phyloP scores from a whole-genome alignment of 2,113 vertebrate genomes.

The Psammodynastes pulverulentus region DNA sequence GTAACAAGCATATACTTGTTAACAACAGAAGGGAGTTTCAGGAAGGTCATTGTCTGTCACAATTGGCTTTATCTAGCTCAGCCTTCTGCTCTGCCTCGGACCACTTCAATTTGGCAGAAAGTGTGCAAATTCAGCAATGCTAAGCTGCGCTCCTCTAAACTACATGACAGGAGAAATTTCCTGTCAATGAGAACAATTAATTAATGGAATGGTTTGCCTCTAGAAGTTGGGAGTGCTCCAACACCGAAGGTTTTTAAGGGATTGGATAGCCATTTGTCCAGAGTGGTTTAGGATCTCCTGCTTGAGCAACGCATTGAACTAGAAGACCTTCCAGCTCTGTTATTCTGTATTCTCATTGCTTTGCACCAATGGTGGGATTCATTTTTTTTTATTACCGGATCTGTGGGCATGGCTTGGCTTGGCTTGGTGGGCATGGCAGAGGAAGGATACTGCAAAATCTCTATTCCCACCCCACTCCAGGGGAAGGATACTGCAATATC shows the following conservation, averaged over 20 bases:
- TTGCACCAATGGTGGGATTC: no score
- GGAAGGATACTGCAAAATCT: no score
- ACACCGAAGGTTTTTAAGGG: background rate
- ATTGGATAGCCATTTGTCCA: background rate
- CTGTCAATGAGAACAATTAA: background rate
- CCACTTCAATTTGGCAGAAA: background rate
- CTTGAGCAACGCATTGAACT: background rate
- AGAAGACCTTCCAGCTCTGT: background rate
- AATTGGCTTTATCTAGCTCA: background rate
- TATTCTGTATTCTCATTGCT: background rate
- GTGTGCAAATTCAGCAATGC: background rate
- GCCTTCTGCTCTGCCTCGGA: background rate
- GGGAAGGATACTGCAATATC: no score
- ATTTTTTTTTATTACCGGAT: no score
- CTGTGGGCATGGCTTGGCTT: no score
- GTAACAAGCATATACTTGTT: background rate
- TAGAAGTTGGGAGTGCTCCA: background rate
- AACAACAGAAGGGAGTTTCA: background rate
- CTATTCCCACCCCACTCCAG: no score
- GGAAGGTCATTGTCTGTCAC: background rate
- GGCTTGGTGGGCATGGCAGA: no score
- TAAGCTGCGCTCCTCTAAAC: background rate
- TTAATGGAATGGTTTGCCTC: background rate
- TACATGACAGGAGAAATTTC: background rate
- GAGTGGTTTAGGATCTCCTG: background rate